These are phyloP conservation scores for Apolygus lucorum DNA, from an alignment of 1,140 invertebrate genomes.

Conservation along the genomic window DNA sequence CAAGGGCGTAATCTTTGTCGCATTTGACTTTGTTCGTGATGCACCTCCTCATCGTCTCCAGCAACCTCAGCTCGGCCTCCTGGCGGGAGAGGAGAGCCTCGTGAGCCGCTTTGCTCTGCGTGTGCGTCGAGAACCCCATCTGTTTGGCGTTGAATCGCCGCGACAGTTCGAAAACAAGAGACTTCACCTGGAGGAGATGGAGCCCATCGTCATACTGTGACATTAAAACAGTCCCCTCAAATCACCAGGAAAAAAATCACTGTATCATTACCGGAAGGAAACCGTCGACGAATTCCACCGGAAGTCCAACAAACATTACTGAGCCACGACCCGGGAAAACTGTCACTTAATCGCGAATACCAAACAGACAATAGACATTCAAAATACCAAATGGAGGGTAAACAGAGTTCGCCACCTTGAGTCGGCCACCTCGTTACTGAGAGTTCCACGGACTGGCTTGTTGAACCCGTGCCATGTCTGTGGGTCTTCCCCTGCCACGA, in stretches of 20 bases:
- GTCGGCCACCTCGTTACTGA: background rate
- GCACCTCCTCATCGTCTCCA: constrained; percentile 81
- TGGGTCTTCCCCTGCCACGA: background rate
- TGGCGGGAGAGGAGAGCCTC: constrained; percentile 76
- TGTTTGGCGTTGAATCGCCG: background rate
- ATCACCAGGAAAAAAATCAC: background rate
- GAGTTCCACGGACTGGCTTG: background rate
- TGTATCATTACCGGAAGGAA: background rate
- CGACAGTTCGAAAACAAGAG: background rate
- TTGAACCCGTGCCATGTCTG: background rate
- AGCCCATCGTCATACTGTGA: constrained; percentile 6
- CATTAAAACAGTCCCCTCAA: background rate
- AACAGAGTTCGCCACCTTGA: background rate
- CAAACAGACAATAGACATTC: too few relatives aligned
- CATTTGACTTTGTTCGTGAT: constrained; percentile 76
- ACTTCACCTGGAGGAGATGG: background rate
- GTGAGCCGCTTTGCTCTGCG: constrained; percentile 71
- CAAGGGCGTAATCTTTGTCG: constrained; percentile 79
- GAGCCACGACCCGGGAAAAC: background rate
- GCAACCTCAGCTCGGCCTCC: constrained; percentile 79
- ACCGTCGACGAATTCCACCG: background rate
- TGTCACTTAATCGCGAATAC: background rate
- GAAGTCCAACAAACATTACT: background rate
- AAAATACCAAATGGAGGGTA: too few relatives aligned
- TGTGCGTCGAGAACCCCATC: constrained; percentile 78